phyloP scores from a whole-genome alignment of 2,797 vertebrate species.

The Lacerta bilineata region DNA sequence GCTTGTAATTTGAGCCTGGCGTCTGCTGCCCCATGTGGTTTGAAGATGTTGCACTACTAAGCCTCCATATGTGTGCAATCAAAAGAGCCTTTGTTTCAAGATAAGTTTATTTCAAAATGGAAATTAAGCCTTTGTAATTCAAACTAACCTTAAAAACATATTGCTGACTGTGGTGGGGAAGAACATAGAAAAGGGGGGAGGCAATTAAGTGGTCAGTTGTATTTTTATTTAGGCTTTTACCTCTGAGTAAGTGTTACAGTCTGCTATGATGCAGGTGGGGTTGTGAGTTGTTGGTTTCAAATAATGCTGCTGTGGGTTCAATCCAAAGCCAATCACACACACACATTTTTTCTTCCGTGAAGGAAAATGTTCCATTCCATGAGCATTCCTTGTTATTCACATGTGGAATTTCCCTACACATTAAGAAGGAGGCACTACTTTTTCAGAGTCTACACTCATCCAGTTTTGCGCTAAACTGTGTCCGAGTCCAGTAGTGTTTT shows the following conservation, averaged over 20 bases:
- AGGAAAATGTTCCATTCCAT: no score
- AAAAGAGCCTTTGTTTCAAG: slow-evolving; percentile 35
- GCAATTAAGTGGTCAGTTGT: not conserved
- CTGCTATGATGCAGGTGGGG: not conserved
- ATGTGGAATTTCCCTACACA: no score
- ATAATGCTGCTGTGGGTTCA: not conserved
- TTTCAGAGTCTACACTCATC: no score
- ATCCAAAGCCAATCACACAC: not conserved
- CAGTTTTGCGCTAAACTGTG: no score
- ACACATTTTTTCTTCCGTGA: no score
- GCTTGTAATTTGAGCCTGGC: slow-evolving; percentile 16
- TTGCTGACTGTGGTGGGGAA: not conserved
- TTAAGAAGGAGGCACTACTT: no score
- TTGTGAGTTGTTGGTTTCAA: no score
- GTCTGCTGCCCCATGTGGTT: slow-evolving; percentile 20
- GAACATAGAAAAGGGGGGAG: not conserved
- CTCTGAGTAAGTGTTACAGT: not conserved
- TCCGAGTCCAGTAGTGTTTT: no score
- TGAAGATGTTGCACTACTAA: slow-evolving; percentile 5
- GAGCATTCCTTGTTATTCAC: no score
- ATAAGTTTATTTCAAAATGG: slow-evolving; percentile 27
- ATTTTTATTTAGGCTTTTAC: not conserved
- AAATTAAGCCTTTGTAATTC: slow-evolving; percentile 27
- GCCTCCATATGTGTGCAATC: slow-evolving; percentile 25
- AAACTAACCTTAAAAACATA: slow-evolving; percentile 24